Percentiles rank a stretch among this genome's conserved stretches.
Evolutionary conservation across 2,113 vertebrate species (phyloP).

Genomic region (Leptosomus discolor): DNA sequence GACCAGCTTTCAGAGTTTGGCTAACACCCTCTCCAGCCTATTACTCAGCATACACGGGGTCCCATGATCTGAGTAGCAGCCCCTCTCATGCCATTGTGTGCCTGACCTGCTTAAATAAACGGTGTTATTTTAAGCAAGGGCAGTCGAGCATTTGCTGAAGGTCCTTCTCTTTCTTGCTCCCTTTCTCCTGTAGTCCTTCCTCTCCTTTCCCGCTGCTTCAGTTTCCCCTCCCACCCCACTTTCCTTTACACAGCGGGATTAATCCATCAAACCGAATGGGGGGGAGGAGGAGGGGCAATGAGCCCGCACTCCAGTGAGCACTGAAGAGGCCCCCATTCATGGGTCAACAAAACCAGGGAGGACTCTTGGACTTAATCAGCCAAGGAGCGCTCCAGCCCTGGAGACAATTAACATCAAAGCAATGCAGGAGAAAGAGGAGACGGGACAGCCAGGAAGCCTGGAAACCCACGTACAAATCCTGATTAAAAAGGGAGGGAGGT

Average conservation of each 20-base stretch:
- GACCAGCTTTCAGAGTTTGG: conserved; percentile 38
- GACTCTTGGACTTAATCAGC: conserved; percentile 78
- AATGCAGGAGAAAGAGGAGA: conserved; percentile 46
- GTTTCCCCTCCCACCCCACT: conserved; percentile 64
- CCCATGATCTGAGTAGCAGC: conserved; percentile 56
- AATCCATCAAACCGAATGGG: conserved; percentile 72
- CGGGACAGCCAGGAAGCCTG: conserved; percentile 17
- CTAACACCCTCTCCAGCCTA: conserved; percentile 48
- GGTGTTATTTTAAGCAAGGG: conserved; percentile 59
- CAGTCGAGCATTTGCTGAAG: conserved; percentile 44
- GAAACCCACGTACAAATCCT: conserved; percentile 39
- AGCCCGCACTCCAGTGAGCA: conserved; percentile 80
- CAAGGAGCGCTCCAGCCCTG: conserved; percentile 65
- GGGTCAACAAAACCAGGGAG: conserved; percentile 76
- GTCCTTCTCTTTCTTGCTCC: conserved; percentile 51
- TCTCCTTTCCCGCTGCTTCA: conserved; percentile 43
- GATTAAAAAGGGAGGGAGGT: neutral
- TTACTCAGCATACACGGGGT: neutral
- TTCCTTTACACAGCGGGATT: conserved; percentile 74
- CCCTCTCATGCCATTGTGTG: conserved; percentile 49
- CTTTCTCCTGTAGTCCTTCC: conserved; percentile 41
- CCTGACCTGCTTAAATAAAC: conserved; percentile 61
- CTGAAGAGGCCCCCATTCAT: conserved; percentile 80
- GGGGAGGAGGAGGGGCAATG: conserved; percentile 66
- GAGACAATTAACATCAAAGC: conserved; percentile 76